Percentiles rank a stretch among this genome's conserved stretches.
Conservation (phyloP, 37 sponge, comb jelly and placozoan species). For the Ianthella basta region DNA sequence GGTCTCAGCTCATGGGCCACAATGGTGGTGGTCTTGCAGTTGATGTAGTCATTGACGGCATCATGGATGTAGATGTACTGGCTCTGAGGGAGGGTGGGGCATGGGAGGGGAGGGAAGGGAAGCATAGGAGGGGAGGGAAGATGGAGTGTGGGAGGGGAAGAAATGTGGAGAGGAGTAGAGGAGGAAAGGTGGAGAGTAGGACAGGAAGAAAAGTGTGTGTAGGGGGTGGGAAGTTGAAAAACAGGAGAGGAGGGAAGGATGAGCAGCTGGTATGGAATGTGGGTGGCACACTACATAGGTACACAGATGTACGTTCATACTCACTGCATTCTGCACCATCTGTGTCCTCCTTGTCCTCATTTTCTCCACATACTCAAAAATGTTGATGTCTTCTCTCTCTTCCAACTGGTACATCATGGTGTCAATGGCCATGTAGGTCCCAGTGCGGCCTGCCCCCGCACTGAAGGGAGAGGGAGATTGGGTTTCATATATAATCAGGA, state of each 20-base stretch:
- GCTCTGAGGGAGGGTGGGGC: conserved; percentile 14
- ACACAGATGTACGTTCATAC: not conserved
- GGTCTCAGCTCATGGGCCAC: no score
- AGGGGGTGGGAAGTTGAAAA: no score
- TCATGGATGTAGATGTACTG: conserved; percentile 86
- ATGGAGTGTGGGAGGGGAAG: not conserved
- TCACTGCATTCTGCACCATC: conserved; percentile 73
- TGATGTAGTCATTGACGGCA: conserved; percentile 77
- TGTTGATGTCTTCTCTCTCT: conserved; percentile 40
- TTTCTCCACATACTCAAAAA: conserved; percentile 39
- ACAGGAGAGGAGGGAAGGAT: no score
- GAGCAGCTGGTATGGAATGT: no score
- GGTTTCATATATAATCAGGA: no score
- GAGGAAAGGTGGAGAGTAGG: not conserved
- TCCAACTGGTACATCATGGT: conserved; percentile 50
- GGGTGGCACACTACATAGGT: no score
- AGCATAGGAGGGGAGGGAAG: not conserved
- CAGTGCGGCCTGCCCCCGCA: conserved; percentile 88
- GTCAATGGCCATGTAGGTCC: conserved; percentile 70
- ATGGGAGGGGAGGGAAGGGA: not conserved
- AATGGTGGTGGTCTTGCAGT: conserved; percentile 65
- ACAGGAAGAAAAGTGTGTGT: not conserved
- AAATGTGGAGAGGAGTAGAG: not conserved
- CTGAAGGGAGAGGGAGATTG: conserved; percentile 22
- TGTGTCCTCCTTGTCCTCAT: conserved; percentile 72